Base-by-base conservation (phyloP, 2,888 invertebrate species). In the Teleogryllus oceanicus region DNA sequence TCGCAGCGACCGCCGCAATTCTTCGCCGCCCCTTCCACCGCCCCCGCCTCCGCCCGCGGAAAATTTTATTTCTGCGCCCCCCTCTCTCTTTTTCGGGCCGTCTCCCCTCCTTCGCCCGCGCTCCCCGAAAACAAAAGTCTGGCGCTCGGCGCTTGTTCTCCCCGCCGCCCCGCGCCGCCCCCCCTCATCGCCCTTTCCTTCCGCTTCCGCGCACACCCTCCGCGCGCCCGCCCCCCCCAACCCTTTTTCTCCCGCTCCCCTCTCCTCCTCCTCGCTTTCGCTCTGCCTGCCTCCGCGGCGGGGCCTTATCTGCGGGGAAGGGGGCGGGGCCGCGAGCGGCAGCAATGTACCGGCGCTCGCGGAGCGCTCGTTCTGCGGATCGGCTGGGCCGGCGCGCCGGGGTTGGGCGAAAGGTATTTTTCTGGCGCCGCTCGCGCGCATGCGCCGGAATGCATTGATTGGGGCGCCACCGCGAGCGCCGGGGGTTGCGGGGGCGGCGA, bases 131-230 rank as follows among this genome's bases (percentile, higher is more conserved):
- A 62, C 62, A 62, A 62, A 62, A 62, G 62, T 62, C 62, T 62
- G 62, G 62, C 62, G 62, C n/a, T n/a, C 62, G 16, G n/a, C 62
- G 62, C 62, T 13, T 8, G 13, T n/a, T n/a, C 62, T n/a, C 62
- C 62, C 4, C 62, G 62, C 62, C 62, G 62, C 62, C 4, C 62
- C 62, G 62, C 62, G 62, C 18, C 18, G 62, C 62, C 16, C 62
- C 62, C 62, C 62, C 62, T 62, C 62, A 62, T 62, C 62, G 13
- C 16, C 16, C 62, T n/a, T 62, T 13, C n/a, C 62, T 62, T 62
- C 62, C 62, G 62, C 62, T 62, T n/a, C 62, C 62, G 62, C 62
- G 62, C 62, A 62, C 62, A 62, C 62, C 62, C 62, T 62, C n/a
- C 13, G 62, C 37, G 37, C 37, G 37, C 37, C 37, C 37, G 8